Evolutionary conservation across 2,797 vertebrate genomes (phyloP), one percentile per base, ranked within the genome.

Genomic region (Lycodopsis pacificus): DNA sequence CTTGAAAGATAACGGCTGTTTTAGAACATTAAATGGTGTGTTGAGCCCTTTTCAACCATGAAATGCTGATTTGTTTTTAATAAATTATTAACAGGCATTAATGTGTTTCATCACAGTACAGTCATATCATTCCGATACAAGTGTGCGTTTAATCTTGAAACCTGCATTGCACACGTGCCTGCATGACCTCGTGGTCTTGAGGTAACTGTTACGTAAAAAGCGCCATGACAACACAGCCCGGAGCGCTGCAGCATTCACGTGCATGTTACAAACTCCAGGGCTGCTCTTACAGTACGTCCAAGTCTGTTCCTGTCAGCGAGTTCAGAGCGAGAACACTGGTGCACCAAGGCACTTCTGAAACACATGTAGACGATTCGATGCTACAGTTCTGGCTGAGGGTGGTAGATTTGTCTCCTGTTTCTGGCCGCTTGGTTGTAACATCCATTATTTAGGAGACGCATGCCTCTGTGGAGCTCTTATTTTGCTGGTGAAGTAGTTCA

Each of bases 391-490:
- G 62, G 57, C 79, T 42, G 64, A 25, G 36, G 65, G 25, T 48
- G 66, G 74, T 78, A 53, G 54, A 64, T 79, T 22, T 64, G 49
- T 67, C 74, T 22, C 6, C 17, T 66, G 68, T 15, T 36, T 73
- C 56, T 3, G 10, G 42, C 59, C 69, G 44, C 70, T 68, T 49
- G 17, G 70, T 25, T 32, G 14, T 49, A 68, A 74, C 77, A 77
- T 71, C 38, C 30, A 59, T 82, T 74, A 86, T 82, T 77, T 53
- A 68, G 66, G 49, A 67, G 66, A 74, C 66, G 22, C 32, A n/a
- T 51, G 27, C 19, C 51, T 54, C 27, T 6, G 61, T 59, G 14
- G 49, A 10, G 64, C 30, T 72, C 25, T 30, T 53, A 20, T 54
- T 81, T 66, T 25, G 9, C 63, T 20, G 34, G 48, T 48, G 36